phyloP scores from a whole-genome alignment of 2,113 vertebrate species.

The Irena cyanogastra region DNA sequence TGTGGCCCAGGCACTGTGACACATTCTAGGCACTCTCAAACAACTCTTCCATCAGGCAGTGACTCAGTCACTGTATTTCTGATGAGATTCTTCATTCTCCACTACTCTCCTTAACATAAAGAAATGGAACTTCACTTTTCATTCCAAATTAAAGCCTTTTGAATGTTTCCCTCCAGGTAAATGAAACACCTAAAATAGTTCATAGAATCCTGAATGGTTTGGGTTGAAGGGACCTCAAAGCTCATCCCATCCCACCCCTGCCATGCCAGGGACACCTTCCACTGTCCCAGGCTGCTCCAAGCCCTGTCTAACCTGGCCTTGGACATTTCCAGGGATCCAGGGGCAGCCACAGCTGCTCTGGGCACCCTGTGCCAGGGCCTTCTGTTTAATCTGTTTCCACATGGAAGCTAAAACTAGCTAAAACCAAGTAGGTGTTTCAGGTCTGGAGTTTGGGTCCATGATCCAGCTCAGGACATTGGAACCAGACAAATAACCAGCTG shows the following conservation, averaged over 20 bases:
- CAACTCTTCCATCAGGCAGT: not conserved
- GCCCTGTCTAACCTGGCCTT: fast-evolving
- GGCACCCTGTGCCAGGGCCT: not conserved
- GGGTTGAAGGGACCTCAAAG: not conserved
- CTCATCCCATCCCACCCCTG: not conserved
- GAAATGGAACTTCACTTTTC: not conserved
- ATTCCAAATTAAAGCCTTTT: not conserved
- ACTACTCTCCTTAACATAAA: not conserved
- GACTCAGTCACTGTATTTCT: not conserved
- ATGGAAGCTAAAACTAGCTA: not conserved
- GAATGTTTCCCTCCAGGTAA: not conserved
- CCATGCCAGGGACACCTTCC: not conserved
- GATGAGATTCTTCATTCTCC: not conserved
- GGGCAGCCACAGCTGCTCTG: not conserved
- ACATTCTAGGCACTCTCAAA: not conserved
- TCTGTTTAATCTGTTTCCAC: not conserved
- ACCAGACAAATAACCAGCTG: not conserved
- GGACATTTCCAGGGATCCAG: not conserved
- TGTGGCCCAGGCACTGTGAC: not conserved
- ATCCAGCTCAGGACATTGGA: not conserved
- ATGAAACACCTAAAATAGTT: not conserved
- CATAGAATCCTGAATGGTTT: not conserved
- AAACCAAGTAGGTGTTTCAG: not conserved
- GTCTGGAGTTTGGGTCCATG: not conserved
- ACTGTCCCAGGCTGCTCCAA: not conserved